These are phyloP conservation scores for Drosophila setifemur DNA, from an alignment of 1,140 invertebrate species.

Conservation along the genomic window DNA sequence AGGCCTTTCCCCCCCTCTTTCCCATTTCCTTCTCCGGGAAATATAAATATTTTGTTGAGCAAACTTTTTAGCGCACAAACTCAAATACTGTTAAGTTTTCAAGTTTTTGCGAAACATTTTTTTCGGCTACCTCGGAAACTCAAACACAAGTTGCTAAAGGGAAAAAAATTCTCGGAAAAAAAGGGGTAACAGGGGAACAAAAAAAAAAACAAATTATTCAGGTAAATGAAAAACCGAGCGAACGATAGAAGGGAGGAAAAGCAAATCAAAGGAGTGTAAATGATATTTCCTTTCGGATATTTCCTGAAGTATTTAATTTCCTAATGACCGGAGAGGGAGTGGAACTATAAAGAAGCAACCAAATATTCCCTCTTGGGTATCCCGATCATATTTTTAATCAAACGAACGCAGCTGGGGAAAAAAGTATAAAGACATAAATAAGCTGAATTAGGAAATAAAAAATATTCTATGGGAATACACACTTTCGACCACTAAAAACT, in stretches of 20 bases:
- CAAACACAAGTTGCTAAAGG: constrained; percentile 8
- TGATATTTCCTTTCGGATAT: constrained; percentile 23
- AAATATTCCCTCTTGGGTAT: too few species aligned
- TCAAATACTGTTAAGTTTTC: constrained; percentile 34
- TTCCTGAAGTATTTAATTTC: constrained; percentile 27
- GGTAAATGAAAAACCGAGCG: constrained; percentile 5
- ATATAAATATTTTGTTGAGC: constrained; percentile 31
- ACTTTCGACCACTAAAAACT: not conserved
- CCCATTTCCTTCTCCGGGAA: not conserved
- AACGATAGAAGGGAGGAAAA: not conserved
- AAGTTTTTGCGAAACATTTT: constrained; percentile 14
- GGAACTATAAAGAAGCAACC: not conserved
- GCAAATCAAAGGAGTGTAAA: constrained; percentile 22
- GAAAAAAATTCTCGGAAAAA: not conserved
- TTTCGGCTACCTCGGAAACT: constrained; percentile 14
- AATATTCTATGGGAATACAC: too few species aligned
- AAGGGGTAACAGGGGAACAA: not conserved
- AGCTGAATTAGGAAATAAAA: too few species aligned
- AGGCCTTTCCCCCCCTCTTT: too few species aligned
- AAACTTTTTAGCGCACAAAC: constrained; percentile 33
- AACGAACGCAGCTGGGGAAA: too few species aligned
- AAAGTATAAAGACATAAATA: not conserved
- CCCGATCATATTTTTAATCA: too few species aligned
- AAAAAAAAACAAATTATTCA: constrained; percentile 12
- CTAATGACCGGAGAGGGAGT: not conserved